These are phyloP conservation scores for Drosophila paucipuncta DNA, from an alignment of 2,888 invertebrate genomes.

Conservation along the genomic window DNA sequence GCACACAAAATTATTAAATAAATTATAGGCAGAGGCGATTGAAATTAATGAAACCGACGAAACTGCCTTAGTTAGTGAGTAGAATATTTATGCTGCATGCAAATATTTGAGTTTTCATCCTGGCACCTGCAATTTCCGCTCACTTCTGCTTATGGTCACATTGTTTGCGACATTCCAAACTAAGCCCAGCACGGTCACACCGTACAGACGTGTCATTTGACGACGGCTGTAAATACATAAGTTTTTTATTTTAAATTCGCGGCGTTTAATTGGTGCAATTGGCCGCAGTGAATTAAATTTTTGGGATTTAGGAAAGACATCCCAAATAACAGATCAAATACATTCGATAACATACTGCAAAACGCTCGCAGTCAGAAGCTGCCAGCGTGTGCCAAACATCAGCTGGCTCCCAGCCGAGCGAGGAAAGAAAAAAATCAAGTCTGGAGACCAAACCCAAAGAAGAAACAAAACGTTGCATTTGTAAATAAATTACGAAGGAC, in stretches of 20 bases:
- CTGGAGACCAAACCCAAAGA: constrained; percentile 46
- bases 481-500: constrained; percentile 52
- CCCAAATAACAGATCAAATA: not conserved
- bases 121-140: not conserved
- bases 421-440: constrained; percentile 25
- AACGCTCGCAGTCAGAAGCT: constrained; percentile 39
- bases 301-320: not conserved
- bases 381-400: constrained; percentile 59
- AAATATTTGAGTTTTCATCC: not conserved
- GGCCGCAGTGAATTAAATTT: constrained; percentile 11
- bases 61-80: not conserved
- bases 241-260: constrained; percentile 65
- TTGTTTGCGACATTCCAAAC: not conserved
- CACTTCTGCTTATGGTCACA: constrained; percentile 5
- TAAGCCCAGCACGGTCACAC: constrained; percentile 32
- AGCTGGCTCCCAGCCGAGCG: constrained; percentile 47
- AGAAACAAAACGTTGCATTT: constrained; percentile 44
- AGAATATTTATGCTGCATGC: not conserved
- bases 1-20: not conserved
- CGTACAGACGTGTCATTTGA: constrained; percentile 62
- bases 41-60: not conserved
- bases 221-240: constrained; percentile 66
- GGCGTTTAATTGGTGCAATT: constrained; percentile 45
- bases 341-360: constrained; percentile 2
- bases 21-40: not conserved